Percentiles rank a stretch among this genome's conserved stretches.
Evolutionary conservation across 2,113 vertebrate genomes (phyloP).

Genomic region (Myanophis thanlyinensis): DNA sequence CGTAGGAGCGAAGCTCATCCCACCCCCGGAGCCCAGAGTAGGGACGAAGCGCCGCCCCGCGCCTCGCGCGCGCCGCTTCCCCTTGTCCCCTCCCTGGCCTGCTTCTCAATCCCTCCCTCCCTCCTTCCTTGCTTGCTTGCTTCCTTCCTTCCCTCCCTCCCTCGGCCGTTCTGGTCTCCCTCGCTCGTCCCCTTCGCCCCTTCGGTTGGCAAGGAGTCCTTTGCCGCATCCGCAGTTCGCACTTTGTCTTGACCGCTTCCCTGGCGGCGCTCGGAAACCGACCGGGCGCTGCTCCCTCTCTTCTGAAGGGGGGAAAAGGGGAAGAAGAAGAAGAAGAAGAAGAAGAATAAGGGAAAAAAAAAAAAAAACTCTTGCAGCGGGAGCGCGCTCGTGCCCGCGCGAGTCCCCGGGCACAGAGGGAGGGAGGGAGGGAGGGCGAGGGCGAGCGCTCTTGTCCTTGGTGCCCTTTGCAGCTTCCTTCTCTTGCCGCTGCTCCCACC

Average conservation of each 20-base stretch:
- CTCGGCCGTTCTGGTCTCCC: too few relatives aligned
- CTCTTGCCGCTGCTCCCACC: constrained; percentile 43
- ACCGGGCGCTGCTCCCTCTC: constrained; percentile 44
- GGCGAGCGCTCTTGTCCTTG: constrained; percentile 57
- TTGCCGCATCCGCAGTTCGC: constrained; percentile 53
- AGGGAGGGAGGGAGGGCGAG: background rate
- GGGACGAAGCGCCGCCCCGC: background rate
- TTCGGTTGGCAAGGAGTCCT: constrained; percentile 45
- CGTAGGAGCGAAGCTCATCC: constrained; percentile 40
- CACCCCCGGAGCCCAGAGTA: background rate
- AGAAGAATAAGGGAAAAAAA: too few relatives aligned
- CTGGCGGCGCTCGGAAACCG: constrained; percentile 22
- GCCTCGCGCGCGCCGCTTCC: constrained; percentile 41
- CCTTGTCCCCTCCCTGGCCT: constrained; percentile 18
- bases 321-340: too few relatives aligned
- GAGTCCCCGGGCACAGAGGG: background rate
- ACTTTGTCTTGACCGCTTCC: constrained; percentile 57
- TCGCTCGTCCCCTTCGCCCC: constrained; percentile 53
- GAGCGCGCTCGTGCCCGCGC: background rate
- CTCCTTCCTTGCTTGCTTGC: constrained; percentile 11
- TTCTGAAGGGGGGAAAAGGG: constrained; percentile 51
- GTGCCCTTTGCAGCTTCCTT: constrained; percentile 63
- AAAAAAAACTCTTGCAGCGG: constrained; percentile 16
- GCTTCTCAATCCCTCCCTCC: constrained; percentile 34
- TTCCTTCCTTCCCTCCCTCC: constrained; percentile 44